phyloP scores from a whole-genome alignment of 2,797 vertebrate species.

The Menidia menidia region DNA sequence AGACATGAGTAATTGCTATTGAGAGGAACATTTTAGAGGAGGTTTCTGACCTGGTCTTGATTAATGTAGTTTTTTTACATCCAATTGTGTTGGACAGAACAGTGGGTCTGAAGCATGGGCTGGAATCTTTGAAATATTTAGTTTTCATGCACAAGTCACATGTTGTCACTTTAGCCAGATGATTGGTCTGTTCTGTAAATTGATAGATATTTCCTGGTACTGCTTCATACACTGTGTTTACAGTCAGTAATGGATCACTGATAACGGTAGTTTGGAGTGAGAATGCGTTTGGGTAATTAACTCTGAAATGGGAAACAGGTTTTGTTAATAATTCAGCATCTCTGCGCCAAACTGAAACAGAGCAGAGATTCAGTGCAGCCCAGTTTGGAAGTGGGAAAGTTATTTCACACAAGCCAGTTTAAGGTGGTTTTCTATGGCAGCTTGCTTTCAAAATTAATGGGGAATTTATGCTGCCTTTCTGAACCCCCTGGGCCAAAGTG shows the following conservation, averaged over 20 bases:
- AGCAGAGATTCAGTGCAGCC: slow-evolving; percentile 38
- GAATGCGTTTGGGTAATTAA: slow-evolving; percentile 41
- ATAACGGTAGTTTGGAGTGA: slow-evolving; percentile 27
- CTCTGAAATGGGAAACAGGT: slow-evolving; percentile 50
- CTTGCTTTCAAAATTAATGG: slow-evolving; percentile 75
- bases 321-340: slow-evolving; percentile 68
- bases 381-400: slow-evolving; percentile 56
- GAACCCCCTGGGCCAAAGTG: slow-evolving; percentile 68
- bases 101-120: no score
- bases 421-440: slow-evolving; percentile 55
- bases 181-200: slow-evolving; percentile 9
- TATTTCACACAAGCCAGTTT: slow-evolving; percentile 60
- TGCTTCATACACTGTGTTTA: slow-evolving; percentile 22
- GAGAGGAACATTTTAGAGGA: no score
- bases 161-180: not conserved
- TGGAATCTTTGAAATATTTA: no score
- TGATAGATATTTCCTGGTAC: slow-evolving; percentile 4
- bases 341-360: slow-evolving; percentile 28
- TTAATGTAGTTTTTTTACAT: no score
- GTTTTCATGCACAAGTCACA: no score
- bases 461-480: slow-evolving; percentile 60
- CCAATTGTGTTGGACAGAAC: no score
- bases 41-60: no score
- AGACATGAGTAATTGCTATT: no score
- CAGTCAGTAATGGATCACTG: slow-evolving; percentile 34